Evolutionary conservation across 1,140 invertebrate genomes (phyloP).

Genomic region (Eueides isabella): DNA sequence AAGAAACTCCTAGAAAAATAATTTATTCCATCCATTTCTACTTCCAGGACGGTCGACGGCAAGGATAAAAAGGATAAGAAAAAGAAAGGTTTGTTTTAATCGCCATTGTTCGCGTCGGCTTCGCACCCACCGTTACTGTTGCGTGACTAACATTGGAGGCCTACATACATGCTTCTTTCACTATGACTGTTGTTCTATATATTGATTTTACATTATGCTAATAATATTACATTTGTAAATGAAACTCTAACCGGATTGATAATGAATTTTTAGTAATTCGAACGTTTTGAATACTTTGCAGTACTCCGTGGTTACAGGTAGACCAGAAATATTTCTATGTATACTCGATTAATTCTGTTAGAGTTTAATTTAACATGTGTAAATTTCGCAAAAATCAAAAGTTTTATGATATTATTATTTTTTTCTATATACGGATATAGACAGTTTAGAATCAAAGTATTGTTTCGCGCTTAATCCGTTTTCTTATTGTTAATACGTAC

Average conservation of each 20-base stretch:
- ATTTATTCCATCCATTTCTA: background rate
- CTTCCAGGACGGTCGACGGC: constrained; percentile 79
- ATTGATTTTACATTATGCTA: background rate
- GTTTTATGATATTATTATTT: background rate
- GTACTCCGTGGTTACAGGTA: no score
- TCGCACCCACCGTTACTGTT: constrained; percentile 69
- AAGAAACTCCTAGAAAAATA: no score
- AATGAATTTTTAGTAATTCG: no score
- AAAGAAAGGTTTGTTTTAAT: constrained; percentile 83
- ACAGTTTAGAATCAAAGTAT: background rate
- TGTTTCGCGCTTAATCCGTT: background rate
- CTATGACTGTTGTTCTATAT: background rate
- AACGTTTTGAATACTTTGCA: no score
- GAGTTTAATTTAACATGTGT: no score
- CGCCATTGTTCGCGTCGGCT: constrained; percentile 54
- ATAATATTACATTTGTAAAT: background rate
- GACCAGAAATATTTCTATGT: no score
- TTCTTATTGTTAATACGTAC: no score
- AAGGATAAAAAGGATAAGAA: constrained; percentile 83
- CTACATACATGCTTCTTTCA: constrained; percentile 38
- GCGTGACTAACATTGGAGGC: constrained; percentile 66
- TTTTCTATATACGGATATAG: background rate
- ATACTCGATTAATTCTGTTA: no score
- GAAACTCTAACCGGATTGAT: no score
- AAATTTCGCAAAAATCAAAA: no score